Base-by-base conservation (phyloP, 2,888 invertebrate species). In the Papilio protenor region DNA sequence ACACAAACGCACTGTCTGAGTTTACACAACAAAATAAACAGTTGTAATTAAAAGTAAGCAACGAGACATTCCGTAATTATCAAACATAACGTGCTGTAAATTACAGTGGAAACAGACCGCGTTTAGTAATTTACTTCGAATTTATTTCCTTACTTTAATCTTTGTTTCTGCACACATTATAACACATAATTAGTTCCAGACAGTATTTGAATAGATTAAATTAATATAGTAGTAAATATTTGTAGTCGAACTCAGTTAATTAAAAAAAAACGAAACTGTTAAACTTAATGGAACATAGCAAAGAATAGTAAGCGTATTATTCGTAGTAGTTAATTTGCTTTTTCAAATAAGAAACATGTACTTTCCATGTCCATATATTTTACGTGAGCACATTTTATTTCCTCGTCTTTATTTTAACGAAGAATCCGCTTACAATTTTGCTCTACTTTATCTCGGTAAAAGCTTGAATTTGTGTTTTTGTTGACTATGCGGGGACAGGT, bases 21-120 rank as follows among this genome's bases (percentile, higher is more conserved):
- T 73, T 73, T 73, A 77, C 55, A 27, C 69, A 77, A 69, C 70
- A 77, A 74, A 77, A 40, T 73, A 77, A 77, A 74, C 59, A 74
- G 33, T 49, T 59, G 55, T 74, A 33, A 74, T 74, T 77, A 59
- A 77, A 74, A 57, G 73, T 27, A 69, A 70, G 59, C 74, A 45
- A 16, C 16, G 45, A n/a, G 74, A 59, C 33, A 49, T 70, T 73
- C 59, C 59, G 21, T 47, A 69, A 74, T 77, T 75, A 49, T 71
- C 33, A 71, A 23, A 45, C 57, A 14, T 21, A 69, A 76, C 70
- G 70, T 27, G 23, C 27, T 18, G 23, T 61, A 61, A 64, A 75
- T 75, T 64, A 40, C 64, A 18, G 11, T 23, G 27, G 27, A 71
- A 71, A 71, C 27, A 71, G 40, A 66, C 49, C 27, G 27, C 18